Evolutionary conservation across 1,140 invertebrate species (phyloP), one percentile per base, ranked within the genome.

Genomic region (Pseudomyrmex flavicornis): DNA sequence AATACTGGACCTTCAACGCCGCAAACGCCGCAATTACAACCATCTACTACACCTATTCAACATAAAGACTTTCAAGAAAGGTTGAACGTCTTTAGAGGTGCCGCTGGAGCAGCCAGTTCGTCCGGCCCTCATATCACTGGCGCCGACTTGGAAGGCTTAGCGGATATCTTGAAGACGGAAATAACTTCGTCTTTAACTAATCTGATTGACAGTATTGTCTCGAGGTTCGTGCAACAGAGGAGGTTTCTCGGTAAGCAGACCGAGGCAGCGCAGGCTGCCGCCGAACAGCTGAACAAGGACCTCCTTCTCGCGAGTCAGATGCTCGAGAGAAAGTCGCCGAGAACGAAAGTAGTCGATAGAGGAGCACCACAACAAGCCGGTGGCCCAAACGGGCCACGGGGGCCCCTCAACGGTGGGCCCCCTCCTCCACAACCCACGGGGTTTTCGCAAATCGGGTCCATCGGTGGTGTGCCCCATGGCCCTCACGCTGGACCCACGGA

Each of bases 111-210:
- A 50, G 87, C 93, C 1, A 86, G 89, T 15, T 96, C 96, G 1
- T 93, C 96, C 65, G 95, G 95, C 74, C 95, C 96, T 48, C 92
- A 93, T 66, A 95, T 96, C 84, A 96, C 96, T 0, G 96, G 96
- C 35, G 95, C 96, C 15, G 98, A 98, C 91, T 95, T 98, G 1
- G 97, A 99, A 93, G 97, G 97, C 66, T 94, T 99, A 61, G 97
- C 98, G 7, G 98, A 99, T 88, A 96, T 97, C 62, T 95, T 99
- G 1, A 99, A 99, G 94, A 96, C 96, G 54, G 98, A 99, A 95
- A 97, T 99, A 79, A 97, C 97, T 15, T 96, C 97, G 72, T 98
- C 97, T 5, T 92, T 98, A 61, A 96, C 97, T 5, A 97, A 96
- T 80, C 94, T 98, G n/a, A 98, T 99, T 82, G 98, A 99, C 93